A percentile compares a stretch with the other conserved stretches of the same genome.
These are phyloP conservation scores for Thalassoma bifasciatum DNA, from an alignment of 2,113 vertebrate genomes.

Conservation along the genomic window DNA sequence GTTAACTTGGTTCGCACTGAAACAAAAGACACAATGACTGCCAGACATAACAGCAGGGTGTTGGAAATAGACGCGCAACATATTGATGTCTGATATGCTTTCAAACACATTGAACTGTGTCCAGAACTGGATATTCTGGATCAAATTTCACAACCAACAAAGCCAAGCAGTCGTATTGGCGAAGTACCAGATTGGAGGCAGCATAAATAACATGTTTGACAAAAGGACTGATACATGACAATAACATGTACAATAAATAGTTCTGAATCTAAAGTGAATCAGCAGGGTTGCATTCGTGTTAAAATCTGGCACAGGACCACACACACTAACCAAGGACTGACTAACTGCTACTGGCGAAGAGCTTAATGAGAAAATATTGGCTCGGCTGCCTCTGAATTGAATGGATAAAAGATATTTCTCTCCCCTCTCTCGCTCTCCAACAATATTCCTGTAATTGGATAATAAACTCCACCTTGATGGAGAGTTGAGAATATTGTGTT, in stretches of 20 bases:
- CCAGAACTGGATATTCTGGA: background rate
- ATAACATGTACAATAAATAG: background rate
- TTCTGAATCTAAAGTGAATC: background rate
- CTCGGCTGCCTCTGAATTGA: slow-evolving; percentile 51
- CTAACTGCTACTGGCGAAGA: slow-evolving; percentile 18
- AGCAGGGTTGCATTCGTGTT: background rate
- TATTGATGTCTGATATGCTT: background rate
- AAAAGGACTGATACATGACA: background rate
- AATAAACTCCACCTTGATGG: slow-evolving; percentile 66
- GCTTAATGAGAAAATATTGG: slow-evolving; percentile 63
- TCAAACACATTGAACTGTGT: background rate
- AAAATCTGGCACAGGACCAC: slow-evolving; percentile 38
- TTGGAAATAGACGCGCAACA: background rate
- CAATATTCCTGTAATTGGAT: slow-evolving; percentile 54
- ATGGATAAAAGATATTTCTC: slow-evolving; percentile 42
- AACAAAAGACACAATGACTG: background rate
- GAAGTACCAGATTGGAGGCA: no score
- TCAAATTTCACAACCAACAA: background rate
- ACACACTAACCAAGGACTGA: background rate
- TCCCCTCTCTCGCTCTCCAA: slow-evolving; percentile 19
- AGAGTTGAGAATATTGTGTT: slow-evolving; percentile 42
- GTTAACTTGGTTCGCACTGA: background rate
- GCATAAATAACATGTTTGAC: background rate
- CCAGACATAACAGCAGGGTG: background rate
- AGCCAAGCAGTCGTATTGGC: background rate